Percentiles rank a stretch among this genome's conserved stretches.
These are phyloP conservation scores for Cephus cinctus DNA, from an alignment of 1,140 invertebrate species.

Conservation along the genomic window DNA sequence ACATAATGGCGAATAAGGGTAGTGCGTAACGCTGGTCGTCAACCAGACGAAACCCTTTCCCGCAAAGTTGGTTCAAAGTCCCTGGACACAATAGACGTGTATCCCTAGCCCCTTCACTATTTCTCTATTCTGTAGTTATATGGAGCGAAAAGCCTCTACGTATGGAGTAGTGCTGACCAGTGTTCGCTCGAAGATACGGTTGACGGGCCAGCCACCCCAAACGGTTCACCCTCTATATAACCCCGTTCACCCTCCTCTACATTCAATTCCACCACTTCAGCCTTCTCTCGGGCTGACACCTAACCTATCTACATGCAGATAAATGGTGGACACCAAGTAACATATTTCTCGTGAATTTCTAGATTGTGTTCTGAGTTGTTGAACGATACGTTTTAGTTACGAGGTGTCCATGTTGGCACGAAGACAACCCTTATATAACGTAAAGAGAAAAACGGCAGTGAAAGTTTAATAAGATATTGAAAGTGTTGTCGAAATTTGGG, in stretches of 20 bases:
- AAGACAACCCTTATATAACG: no score
- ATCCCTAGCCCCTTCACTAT: conserved; percentile 38
- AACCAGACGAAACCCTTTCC: conserved; percentile 33
- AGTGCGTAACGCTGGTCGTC: neutral
- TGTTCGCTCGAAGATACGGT: conserved; percentile 50
- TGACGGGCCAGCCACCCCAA: conserved; percentile 39
- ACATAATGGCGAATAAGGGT: no score
- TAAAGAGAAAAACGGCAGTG: no score
- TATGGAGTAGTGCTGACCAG: conserved; percentile 45
- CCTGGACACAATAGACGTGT: conserved; percentile 48
- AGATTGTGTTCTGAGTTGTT: no score
- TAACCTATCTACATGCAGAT: no score
- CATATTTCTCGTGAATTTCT: no score
- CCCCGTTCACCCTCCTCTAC: conserved; percentile 36
- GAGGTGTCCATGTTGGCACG: no score
- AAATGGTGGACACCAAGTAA: no score
- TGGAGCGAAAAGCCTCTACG: conserved; percentile 29
- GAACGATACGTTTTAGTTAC: no score
- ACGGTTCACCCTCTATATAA: conserved; percentile 44
- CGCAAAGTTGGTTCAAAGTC: conserved; percentile 52
- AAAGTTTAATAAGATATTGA: no score
- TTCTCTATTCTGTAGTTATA: conserved; percentile 39
- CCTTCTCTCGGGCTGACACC: no score
- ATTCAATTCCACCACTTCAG: conserved; percentile 48
- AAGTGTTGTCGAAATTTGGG: no score